phyloP scores from a whole-genome alignment of 2,888 invertebrate genomes.

The Nesidiocoris tenuis region DNA sequence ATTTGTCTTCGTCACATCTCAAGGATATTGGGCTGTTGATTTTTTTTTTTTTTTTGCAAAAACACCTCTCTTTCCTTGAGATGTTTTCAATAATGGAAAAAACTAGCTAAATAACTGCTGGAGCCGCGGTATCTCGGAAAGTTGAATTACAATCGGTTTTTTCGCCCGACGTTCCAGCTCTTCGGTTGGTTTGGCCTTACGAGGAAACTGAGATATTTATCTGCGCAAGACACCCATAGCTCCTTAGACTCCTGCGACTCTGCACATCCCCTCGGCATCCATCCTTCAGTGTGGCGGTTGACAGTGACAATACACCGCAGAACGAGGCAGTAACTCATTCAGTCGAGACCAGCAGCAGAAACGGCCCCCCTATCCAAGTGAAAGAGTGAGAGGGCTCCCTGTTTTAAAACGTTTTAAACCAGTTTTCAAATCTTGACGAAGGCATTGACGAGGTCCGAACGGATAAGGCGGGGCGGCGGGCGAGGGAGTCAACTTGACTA shows the following conservation, averaged over 20 bases:
- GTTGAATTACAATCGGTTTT: conserved; percentile 34
- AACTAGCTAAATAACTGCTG: conserved; percentile 35
- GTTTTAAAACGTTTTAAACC: conserved; percentile 47
- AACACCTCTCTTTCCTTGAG: too few relatives aligned
- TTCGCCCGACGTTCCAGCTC: conserved; percentile 13
- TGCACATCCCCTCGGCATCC: conserved; percentile 26
- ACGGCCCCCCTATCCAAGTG: background rate
- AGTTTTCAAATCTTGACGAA: conserved; percentile 47
- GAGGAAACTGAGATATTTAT: conserved; percentile 41
- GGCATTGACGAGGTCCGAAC: conserved; percentile 31
- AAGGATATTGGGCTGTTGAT: too few relatives aligned
- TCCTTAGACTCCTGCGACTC: conserved; percentile 33
- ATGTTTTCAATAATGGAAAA: conserved; percentile 8
- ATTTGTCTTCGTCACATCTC: too few relatives aligned
- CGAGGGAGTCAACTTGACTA: conserved; percentile 43
- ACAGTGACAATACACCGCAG: conserved; percentile 44
- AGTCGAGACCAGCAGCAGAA: conserved; percentile 26
- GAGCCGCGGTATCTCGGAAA: conserved; percentile 22
- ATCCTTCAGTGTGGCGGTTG: conserved; percentile 21
- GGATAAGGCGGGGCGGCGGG: conserved; percentile 25
- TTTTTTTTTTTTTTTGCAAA: too few relatives aligned
- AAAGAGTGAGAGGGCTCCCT: conserved; percentile 15
- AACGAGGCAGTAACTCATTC: conserved; percentile 46
- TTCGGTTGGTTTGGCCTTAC: conserved; percentile 23
- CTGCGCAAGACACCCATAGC: conserved; percentile 42